Base-by-base conservation (phyloP, 2,888 invertebrate genomes). In the Balanococcus diminutus region DNA sequence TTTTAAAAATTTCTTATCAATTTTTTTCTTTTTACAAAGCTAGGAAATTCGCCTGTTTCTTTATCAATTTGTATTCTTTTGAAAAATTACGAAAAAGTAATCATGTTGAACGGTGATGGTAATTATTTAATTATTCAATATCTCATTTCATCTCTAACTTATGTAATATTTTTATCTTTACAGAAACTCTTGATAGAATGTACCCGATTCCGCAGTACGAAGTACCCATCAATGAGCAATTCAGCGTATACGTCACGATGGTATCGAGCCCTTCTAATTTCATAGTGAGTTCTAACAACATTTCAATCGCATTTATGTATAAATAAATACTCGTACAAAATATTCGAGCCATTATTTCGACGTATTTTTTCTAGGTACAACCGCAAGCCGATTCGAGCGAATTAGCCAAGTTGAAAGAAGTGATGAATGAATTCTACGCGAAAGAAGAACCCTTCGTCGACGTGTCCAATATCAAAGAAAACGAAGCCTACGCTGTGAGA, bases 191-290 rank as follows among this genome's bases (percentile, higher is more conserved):
- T 4, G 46, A 81, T 25, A 19, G 51, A 81, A 11, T 81, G 9
- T 28, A 1, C 16, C 25, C 81, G 42, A n/a, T 81, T 46, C 42
- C 42, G 3, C 4, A 0, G 1, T 46, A 25, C 81, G 28, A 28
- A 6, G n/a, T 51, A n/a, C n/a, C n/a, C n/a, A n/a, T n/a, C 16
- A 11, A 22, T 14, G 81, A 42, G 5, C 81, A 25, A 25, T 46
- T 81, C 46, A 9, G 0, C 81, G 51, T 82, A 0, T 83, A 25
- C 16, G 56, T 83, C 9, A 46, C 51, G 3, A 83, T 83, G 83
- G 83, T 83, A 22, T 83, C 83, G 6, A 51, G 31, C 14, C 83
- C 83, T 28, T 36, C 22, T 25, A 42, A 56, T 22, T 83, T 83
- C 32, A 56, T 83, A 16, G 83, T 83, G 14, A 83, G 83, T 61